Evolutionary conservation across 2,797 vertebrate genomes (phyloP).

Genomic region (Muraenolepis orangiensis): DNA sequence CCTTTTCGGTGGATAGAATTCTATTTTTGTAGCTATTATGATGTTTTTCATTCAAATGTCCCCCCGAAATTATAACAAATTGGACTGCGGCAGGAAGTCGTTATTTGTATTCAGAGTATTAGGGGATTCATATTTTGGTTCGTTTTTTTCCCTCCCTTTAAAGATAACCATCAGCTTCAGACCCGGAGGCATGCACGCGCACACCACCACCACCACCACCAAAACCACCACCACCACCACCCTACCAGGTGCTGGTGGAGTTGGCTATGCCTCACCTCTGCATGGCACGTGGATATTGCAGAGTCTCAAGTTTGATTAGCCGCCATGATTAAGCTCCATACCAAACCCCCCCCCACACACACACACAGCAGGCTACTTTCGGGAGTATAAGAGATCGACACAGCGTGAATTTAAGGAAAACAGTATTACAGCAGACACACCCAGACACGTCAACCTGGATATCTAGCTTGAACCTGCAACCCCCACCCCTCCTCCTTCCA

Average conservation of each 20-base stretch:
- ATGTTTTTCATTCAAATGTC: neutral
- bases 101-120: neutral
- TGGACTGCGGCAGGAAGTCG: neutral
- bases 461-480: neutral
- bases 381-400: constrained; percentile 48
- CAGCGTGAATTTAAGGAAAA: constrained; percentile 52
- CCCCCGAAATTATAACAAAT: neutral
- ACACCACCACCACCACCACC: constrained; percentile 46
- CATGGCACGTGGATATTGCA: constrained; percentile 55
- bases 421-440: constrained; percentile 56
- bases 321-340: constrained; percentile 61
- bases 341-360: constrained; percentile 16
- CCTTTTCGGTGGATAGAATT: neutral
- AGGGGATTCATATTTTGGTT: neutral
- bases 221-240: constrained; percentile 47
- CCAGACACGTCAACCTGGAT: constrained; percentile 53
- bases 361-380: constrained; percentile 49
- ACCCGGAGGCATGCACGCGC: neutral
- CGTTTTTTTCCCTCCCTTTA: neutral
- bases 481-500: too few species aligned
- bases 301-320: constrained; percentile 65
- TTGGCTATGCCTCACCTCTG: constrained; percentile 57
- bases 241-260: constrained; percentile 54
- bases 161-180: neutral
- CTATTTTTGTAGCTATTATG: neutral